Evolutionary conservation across 2,888 invertebrate genomes (phyloP).

Genomic region (Acleris emargana): DNA sequence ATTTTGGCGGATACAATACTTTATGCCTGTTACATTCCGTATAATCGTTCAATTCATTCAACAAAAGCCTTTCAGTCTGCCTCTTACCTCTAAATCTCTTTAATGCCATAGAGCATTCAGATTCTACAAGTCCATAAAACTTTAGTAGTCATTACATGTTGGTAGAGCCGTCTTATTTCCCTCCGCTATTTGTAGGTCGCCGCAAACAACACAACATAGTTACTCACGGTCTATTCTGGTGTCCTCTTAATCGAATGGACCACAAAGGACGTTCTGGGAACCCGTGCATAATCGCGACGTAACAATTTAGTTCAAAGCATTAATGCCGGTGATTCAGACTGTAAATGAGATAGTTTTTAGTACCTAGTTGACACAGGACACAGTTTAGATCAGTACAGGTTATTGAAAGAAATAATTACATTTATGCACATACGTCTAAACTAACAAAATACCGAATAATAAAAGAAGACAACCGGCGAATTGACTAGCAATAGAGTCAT

Average conservation of each 20-base stretch:
- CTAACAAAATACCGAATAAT: no score
- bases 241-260: constrained; percentile 44
- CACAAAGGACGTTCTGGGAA: constrained; percentile 52
- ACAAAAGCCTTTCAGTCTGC: background rate
- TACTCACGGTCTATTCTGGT: constrained; percentile 32
- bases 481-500: no score
- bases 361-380: constrained; percentile 41
- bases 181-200: constrained; percentile 23
- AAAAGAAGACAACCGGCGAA: no score
- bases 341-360: constrained; percentile 70
- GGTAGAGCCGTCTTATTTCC: constrained; percentile 9
- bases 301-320: constrained; percentile 50
- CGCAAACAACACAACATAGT: constrained; percentile 28
- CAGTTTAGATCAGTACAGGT: constrained; percentile 12
- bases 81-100: background rate
- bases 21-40: background rate
- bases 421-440: no score
- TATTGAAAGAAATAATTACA: no score
- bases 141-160: constrained; percentile 18
- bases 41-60: background rate
- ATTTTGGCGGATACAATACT: no score
- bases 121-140: constrained; percentile 26
- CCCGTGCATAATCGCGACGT: constrained; percentile 41
- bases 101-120: constrained; percentile 6
- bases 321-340: constrained; percentile 61